Evolutionary conservation across 2,113 vertebrate genomes (phyloP).

Genomic region (Saguinus imperator): DNA sequence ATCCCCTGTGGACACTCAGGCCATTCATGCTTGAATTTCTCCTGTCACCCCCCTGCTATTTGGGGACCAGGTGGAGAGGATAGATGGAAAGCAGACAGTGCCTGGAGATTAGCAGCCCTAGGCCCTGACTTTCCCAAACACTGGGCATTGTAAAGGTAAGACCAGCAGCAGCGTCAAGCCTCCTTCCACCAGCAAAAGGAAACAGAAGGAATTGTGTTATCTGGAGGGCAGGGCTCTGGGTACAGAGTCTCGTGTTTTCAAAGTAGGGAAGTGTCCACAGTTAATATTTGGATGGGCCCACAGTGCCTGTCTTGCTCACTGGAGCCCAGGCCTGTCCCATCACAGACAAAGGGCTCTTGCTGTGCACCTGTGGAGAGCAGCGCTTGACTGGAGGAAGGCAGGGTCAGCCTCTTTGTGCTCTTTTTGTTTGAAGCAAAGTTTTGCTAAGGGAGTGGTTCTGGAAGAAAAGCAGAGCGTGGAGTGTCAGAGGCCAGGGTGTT

Average conservation of each 20-base stretch:
- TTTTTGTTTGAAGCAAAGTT: constrained; percentile 10
- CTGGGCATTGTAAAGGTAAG: not conserved
- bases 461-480: not conserved
- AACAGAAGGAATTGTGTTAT: constrained; percentile 43
- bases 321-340: not conserved
- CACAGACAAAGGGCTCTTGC: constrained; percentile 45
- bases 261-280: constrained; percentile 60
- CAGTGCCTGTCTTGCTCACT: not conserved
- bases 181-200: not conserved
- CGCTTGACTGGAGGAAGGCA: not conserved
- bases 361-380: constrained; percentile 45
- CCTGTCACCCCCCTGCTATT: not conserved
- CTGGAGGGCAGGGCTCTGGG: constrained; percentile 15
- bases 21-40: not conserved
- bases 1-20: not conserved
- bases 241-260: constrained; percentile 40
- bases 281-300: constrained; percentile 72
- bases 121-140: not conserved
- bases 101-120: not conserved
- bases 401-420: not conserved
- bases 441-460: constrained; percentile 44
- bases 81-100: not conserved
- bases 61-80: not conserved
- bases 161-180: not conserved
- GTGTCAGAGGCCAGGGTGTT: not conserved